Conservation (phyloP, 2,888 invertebrate genomes). For the Tanypteryx hageni region DNA sequence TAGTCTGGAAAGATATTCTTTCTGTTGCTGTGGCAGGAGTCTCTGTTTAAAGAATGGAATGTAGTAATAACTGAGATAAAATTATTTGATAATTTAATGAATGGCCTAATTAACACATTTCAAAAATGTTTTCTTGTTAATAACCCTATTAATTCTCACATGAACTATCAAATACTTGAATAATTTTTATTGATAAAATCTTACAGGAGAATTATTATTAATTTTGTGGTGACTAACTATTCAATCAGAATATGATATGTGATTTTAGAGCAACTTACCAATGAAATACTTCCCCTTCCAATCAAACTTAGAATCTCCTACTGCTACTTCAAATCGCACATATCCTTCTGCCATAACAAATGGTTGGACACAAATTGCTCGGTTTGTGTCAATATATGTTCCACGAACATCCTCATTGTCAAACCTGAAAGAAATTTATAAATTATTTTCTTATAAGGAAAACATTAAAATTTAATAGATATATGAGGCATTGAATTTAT, state of each 20-base stretch:
- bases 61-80: too few species aligned
- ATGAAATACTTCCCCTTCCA: conserved; percentile 95
- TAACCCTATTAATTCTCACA: too few species aligned
- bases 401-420: conserved; percentile 89
- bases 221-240: too few species aligned
- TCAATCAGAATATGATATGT: not conserved
- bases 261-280: conserved; percentile 79
- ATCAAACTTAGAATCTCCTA: conserved; percentile 88
- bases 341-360: conserved; percentile 92
- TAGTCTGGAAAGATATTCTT: conserved; percentile 88
- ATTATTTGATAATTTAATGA: not conserved
- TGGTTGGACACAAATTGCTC: conserved; percentile 94
- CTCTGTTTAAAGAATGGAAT: conserved; percentile 80
- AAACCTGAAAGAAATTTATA: conserved; percentile 77
- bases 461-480: not conserved
- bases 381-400: conserved; percentile 86
- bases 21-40: conserved; percentile 92
- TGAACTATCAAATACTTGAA: not conserved
- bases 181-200: not conserved
- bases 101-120: not conserved
- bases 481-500: not conserved
- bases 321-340: conserved; percentile 89
- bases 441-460: not conserved
- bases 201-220: not conserved
- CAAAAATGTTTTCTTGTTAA: too few species aligned